Base-by-base conservation (phyloP, 2,113 vertebrate genomes). In the Fulmarus glacialis region DNA sequence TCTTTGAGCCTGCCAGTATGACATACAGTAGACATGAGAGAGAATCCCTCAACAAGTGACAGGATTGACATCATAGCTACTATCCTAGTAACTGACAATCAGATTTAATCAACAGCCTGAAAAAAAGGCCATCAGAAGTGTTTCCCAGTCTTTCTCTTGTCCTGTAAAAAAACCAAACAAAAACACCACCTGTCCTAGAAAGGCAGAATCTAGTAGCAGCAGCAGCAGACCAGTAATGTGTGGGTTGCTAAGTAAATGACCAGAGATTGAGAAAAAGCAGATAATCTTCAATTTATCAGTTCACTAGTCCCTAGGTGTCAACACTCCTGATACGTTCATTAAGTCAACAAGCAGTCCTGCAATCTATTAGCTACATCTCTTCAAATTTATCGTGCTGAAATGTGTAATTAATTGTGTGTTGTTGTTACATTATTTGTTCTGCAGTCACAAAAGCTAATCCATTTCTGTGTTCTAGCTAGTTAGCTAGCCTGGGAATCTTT, bases 201-300 rank as follows among this genome's bases (percentile, higher is more conserved):
- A 90, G 45, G 24, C 52, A 78, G 71, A 96, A 59, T 88, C 85
- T 87, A 85, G 97, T 98, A 98, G 98, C 93, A 97, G 97, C 98
- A 98, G 97, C 96, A 98, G 96, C 94, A 97, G 97, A 98, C 97
- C 98, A 98, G 97, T 87, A 48, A 83, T 20, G 5, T 98, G 97
- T 98, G 96, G 96, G 95, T 98, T 98, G 98, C 96, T 97, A 95
- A 75, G 71, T 93, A 94, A 93, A 82, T 27, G 45, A 94, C 60
- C 48, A 43, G 64, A 95, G 80, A 79, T 1, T 52, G 36, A 89
- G 97, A 97, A 98, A 98, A 98, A 97, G 71, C 77, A 98, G 93
- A 89, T 97, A 67, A 96, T 95, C 82, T 94, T 93, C 91, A 96
- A 66, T 91, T 90, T 71, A 91, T 59, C 68, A 78, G 63, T 97